These are phyloP conservation scores for Oceanodroma leucorhoa DNA, from an alignment of 2,797 vertebrate species.

Conservation along the genomic window DNA sequence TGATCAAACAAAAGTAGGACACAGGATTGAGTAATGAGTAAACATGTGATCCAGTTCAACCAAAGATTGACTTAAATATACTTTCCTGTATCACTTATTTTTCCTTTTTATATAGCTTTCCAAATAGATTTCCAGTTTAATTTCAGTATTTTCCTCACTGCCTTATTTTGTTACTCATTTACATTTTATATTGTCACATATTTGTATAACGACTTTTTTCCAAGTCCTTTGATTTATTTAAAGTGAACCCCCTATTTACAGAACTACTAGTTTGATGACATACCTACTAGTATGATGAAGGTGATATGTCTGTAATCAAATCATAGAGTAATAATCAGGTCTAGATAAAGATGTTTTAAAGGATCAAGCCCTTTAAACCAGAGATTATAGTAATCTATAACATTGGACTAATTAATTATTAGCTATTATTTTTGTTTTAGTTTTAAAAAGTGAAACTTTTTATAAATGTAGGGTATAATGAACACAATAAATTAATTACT, in stretches of 20 bases:
- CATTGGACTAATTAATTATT: background rate
- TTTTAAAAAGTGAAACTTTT: background rate
- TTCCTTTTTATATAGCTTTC: background rate
- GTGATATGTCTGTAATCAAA: background rate
- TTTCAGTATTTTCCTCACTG: background rate
- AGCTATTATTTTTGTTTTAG: background rate
- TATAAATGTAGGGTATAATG: background rate
- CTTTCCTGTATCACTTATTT: background rate
- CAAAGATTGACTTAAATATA: background rate
- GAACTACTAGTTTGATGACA: background rate
- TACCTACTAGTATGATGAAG: background rate
- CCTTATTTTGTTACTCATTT: background rate
- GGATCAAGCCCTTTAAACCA: background rate
- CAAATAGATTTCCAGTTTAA: background rate
- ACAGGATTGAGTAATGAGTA: background rate
- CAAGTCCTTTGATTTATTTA: background rate
- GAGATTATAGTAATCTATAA: background rate
- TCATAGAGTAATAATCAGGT: background rate
- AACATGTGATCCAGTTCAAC: background rate
- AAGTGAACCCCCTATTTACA: background rate
- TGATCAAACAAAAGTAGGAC: background rate
- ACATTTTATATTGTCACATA: background rate
- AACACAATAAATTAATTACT: background rate
- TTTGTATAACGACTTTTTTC: background rate
- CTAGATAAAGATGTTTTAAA: background rate